Conservation (phyloP, 2,888 invertebrate genomes). For the Xiphydria camelus region DNA sequence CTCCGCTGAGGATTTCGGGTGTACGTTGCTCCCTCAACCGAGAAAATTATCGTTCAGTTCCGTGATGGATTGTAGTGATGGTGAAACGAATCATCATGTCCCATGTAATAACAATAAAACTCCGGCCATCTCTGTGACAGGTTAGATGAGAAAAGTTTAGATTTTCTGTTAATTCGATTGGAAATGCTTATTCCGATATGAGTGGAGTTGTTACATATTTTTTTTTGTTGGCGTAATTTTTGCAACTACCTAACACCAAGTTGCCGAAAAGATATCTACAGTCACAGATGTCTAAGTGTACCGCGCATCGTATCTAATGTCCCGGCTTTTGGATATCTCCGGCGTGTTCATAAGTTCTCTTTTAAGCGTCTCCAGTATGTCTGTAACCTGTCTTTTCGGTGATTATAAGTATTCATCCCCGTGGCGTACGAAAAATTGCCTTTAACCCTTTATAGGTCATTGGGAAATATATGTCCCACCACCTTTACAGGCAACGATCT, state of each 20-base stretch:
- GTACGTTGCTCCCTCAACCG: conserved; percentile 63
- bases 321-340: no score
- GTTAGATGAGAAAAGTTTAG: no score
- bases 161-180: not conserved
- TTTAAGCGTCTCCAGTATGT: no score
- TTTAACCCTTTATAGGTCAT: no score
- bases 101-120: conserved; percentile 29
- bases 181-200: not conserved
- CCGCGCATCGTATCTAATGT: no score
- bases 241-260: not conserved
- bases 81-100: conserved; percentile 34
- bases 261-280: not conserved
- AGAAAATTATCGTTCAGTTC: conserved; percentile 67
- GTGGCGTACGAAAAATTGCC: no score
- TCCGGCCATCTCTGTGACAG: conserved; percentile 41
- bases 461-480: no score
- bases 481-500: no score
- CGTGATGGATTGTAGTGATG: conserved; percentile 56
- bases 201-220: not conserved
- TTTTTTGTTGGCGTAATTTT: not conserved
- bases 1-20: conserved; percentile 64
- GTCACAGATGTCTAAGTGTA: no score
- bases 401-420: no score
- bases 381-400: no score
- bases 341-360: no score